Base-by-base conservation (phyloP, 1,140 invertebrate species). In the Tyrophagus putrescentiae region DNA sequence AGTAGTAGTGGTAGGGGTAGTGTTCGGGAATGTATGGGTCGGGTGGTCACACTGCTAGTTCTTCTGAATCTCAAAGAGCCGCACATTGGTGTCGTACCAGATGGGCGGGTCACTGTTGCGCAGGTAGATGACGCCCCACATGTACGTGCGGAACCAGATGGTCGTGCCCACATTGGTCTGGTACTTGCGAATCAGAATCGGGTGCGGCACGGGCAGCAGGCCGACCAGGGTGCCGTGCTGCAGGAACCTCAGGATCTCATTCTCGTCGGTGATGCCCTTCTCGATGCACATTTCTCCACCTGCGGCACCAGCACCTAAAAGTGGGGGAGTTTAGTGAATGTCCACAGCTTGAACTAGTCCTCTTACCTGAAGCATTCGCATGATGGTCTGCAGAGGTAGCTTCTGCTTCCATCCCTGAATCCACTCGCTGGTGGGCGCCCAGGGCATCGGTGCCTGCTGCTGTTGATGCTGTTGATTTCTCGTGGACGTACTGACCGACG, bases 251-350 rank as follows among this genome's bases (percentile, higher is more conserved):
- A 99, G 77, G 72, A 98, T 98, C 77, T 98, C 95, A 73, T 88
- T 95, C 76, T 99, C 95, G 76, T 99, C 95, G 5, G 94, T 98
- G 62, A 98, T 66, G 6, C 65, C 80, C 90, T 98, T 98, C 72
- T 99, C 95, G 69, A 98, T 98, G 73, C 95, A 98, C 66, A 98
- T 98, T 98, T 98, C 75, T 98, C 95, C 9, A 99, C 95, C 77
- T 99, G 95, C 48, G 96, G 95, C 45, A 98, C 95, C 1, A 99
- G 75, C 13, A 99, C 95, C 77, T 98, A 94, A 28, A 34, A 57
- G 5, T 6, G 5, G 44, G 44, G 21, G 29, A 53, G 48, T 16
- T 23, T 29, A 36, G 31, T 28, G 33, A 29, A 54, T n/a, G 18
- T 5, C n/a, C 33, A 27, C 4, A 23, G 5, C 4, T 4, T 54